Evolutionary conservation across 2,113 vertebrate species (phyloP), one percentile per base, ranked within the genome.

Genomic region (Porphyrio hochstetteri): DNA sequence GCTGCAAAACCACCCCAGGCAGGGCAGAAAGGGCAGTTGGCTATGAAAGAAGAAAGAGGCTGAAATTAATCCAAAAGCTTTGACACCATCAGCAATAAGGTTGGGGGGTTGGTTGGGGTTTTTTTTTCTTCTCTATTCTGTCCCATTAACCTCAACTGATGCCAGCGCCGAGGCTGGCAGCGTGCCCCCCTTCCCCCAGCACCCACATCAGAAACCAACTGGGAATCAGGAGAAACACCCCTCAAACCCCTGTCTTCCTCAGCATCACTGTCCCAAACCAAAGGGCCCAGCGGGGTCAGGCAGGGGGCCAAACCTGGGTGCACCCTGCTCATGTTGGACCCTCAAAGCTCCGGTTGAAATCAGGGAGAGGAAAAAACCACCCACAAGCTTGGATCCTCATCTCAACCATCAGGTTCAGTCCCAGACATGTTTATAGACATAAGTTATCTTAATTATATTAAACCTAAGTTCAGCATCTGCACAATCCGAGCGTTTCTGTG

Each of bases 361-460:
- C 25, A 25, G 61, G 7, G 61, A 65, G 70, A 21, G 46, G 87
- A 92, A 74, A 5, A 46, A 46, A 46, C 3, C 44, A 46, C 44
- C 44, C 4, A 3, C 76, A 52, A 52, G 33, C 80, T 84, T 10
- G 2, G 64, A 75, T 63, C 82, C 42, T 9, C 0, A 1, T 35
- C 78, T 77, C 1, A 9, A 92, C 33, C 74, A 77, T 20, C 56
- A n/a, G 28, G 50, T 72, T 67, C 64, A 27, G 61, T 23, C 88
- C 86, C 86, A 93, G 86, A 61, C 46, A 28, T 84, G 95, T 94
- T 97, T 94, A 89, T 24, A 76, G 93, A 35, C 53, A 5, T 36
- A 69, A 96, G 50, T 92, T 96, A 84, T 94, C 82, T 88, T 93
- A 96, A 94, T 96, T 93, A 86, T 46, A 93, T 94, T 93, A 93